phyloP scores from a whole-genome alignment of 2,797 vertebrate genomes.

The Tarsius wallacei region DNA sequence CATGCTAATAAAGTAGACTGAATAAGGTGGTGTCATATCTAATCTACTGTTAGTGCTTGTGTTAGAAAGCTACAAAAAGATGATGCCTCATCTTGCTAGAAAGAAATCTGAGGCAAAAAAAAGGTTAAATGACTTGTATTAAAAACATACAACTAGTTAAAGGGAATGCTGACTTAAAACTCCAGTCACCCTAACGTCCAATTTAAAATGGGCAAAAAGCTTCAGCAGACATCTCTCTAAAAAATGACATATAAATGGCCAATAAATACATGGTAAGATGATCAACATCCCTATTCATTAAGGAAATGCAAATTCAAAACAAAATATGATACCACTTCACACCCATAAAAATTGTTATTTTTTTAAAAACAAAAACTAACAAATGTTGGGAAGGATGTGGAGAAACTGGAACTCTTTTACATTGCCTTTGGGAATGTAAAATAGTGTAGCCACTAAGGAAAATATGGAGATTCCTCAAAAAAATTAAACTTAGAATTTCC shows the following conservation, averaged over 20 bases:
- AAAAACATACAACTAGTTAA: constrained; percentile 55
- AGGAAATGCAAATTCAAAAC: constrained; percentile 42
- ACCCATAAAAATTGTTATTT: constrained; percentile 16
- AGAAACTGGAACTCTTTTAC: constrained; percentile 14
- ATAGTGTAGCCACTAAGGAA: not conserved
- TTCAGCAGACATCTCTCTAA: not conserved
- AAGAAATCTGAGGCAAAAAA: constrained; percentile 48
- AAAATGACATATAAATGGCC: not conserved
- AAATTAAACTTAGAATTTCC: constrained; percentile 35
- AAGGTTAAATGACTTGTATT: not conserved
- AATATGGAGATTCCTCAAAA: constrained; percentile 13
- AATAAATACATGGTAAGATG: constrained; percentile 28
- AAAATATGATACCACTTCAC: constrained; percentile 9
- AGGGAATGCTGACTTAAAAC: constrained; percentile 45
- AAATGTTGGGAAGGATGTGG: not conserved
- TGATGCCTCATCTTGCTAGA: not conserved
- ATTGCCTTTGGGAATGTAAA: constrained; percentile 32
- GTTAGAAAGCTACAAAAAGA: constrained; percentile 44
- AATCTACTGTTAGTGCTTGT: constrained; percentile 47
- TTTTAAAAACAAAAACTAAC: not conserved
- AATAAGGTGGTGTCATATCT: not conserved
- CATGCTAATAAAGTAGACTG: not conserved
- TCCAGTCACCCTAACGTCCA: not conserved
- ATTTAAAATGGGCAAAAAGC: constrained; percentile 7
- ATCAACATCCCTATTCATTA: constrained; percentile 2